Evolutionary conservation across 1,140 invertebrate genomes (phyloP), one percentile per base, ranked within the genome.

Genomic region (Caenorhabditis latens): DNA sequence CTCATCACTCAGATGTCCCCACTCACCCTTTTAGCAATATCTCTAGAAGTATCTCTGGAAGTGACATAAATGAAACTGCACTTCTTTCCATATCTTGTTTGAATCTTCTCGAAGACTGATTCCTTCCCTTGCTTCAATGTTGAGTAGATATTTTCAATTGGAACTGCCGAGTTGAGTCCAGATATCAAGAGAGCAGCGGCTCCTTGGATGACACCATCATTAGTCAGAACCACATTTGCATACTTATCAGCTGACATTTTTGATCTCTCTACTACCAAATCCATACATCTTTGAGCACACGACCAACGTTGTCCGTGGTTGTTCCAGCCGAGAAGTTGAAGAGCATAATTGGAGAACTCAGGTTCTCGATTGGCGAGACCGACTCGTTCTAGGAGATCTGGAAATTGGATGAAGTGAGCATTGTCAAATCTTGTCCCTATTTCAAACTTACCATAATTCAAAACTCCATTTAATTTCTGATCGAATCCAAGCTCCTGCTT

Each of bases 41-140:
- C 61, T 63, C 24, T 79, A 2, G 71, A 42, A 24, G 71, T 79
- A 79, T 79, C 71, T 14, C 71, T 53, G 14, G 71, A 79, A 48
- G 71, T 50, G 13, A 79, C 46, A 50, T 53, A 79, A 32, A 79
- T 50, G 11, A 79, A 50, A 50, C 71, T 79, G 71, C 71, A 79
- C 46, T 79, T 79, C n/a, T 79, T 79, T 13, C 71, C 71, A 42
- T 50, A 79, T 79, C 71, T 79, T 46, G 46, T 50, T n/a, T 79
- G 71, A 79, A 79, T 79, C 46, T 79, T 79, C 71, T 79, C 71
- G 46, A 79, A 79, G 53, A 79, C 24, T 9, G 71, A 46, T 46
- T 79, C 71, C n/a, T 53, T 79, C n/a, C 46, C 46, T 21, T 79
- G 71, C 13, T 79, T 79, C 71, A 16, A 11, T 32, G 40, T 50